Evolutionary conservation across 2,797 vertebrate genomes (phyloP), one percentile per base, ranked within the genome.

Genomic region (Acrocephalus scirpaceus): DNA sequence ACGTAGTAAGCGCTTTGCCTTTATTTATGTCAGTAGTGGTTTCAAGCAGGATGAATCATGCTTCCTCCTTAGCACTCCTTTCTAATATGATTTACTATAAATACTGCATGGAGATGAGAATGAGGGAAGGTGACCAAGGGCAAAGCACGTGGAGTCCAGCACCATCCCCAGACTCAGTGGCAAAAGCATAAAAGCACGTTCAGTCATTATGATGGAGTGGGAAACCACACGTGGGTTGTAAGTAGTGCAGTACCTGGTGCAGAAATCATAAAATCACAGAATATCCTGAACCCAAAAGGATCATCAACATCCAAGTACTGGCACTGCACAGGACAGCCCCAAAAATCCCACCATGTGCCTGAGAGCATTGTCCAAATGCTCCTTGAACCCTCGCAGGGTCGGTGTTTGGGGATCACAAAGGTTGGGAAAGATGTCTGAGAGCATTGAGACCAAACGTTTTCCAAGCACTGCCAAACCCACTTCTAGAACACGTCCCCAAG

Each of bases 61-160:
- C 96, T 95, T 97, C 97, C 96, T 96, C 96, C 93, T 97, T 96
- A 96, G 96, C 88, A 32, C 96, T 92, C 93, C 95, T 95, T 97
- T 96, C 97, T 97, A 97, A 97, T 95, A 97, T 91, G 94, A 97
- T 97, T 97, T 97, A 97, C 97, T 98, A 97, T 97, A 97, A 98
- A 98, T 97, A 98, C 97, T 93, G 92, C n/a, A 53, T n/a, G 40
- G 86, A 70, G 86, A 51, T 30, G 82, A 92, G 94, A 94, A 90
- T 7, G 51, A 82, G 73, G 76, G 76, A 81, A 76, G 86, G 90
- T 57, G 53, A 69, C 81, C 16, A 57, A 54, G 86, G 86, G 78
- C 64, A 57, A 23, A 32, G 79, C 13, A 7, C 3, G 5, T 5
- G 13, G n/a, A 74, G 77, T 25, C 57, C 73, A 75, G 74, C 60